These are phyloP conservation scores for Nomada flava DNA, from an alignment of 2,888 invertebrate genomes.

Conservation along the genomic window DNA sequence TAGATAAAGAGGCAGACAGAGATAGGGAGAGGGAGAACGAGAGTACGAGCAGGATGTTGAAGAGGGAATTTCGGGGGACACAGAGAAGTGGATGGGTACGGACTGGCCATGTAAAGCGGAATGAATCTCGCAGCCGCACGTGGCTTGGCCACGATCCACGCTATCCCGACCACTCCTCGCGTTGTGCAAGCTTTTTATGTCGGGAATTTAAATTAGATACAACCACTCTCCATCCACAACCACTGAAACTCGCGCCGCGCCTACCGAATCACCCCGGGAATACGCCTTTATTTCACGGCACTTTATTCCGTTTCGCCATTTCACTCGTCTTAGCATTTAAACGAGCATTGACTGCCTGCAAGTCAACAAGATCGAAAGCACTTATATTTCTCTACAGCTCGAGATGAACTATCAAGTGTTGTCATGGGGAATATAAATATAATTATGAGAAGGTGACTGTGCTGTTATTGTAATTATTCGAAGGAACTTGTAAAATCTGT, in stretches of 20 bases:
- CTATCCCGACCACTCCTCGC: conserved; percentile 75
- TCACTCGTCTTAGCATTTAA: conserved; percentile 68
- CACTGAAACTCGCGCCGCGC: conserved; percentile 74
- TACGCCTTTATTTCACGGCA: conserved; percentile 74
- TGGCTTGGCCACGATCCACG: conserved; percentile 82
- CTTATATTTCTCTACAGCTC: background rate
- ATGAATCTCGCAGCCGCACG: conserved; percentile 83
- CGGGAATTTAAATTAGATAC: conserved; percentile 83
- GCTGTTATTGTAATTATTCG: too few species aligned
- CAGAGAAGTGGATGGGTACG: conserved; percentile 73
- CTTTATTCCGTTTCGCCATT: conserved; percentile 68
- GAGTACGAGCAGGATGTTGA: conserved; percentile 42
- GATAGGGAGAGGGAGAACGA: background rate
- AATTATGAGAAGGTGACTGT: too few species aligned
- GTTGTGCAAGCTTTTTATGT: conserved; percentile 80
- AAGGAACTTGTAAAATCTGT: too few species aligned
- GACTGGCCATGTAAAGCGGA: conserved; percentile 81
- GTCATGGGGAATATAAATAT: too few species aligned
- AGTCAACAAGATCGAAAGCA: background rate
- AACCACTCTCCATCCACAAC: conserved; percentile 76
- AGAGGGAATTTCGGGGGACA: conserved; percentile 66
- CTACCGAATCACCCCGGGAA: conserved; percentile 74
- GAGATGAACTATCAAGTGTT: background rate
- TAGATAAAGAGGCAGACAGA: conserved; percentile 17
- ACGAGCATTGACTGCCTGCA: conserved; percentile 38